A percentile compares a stretch with the other conserved stretches of the same genome.
These are phyloP conservation scores for Stegostoma tigrinum DNA, from an alignment of 2,113 vertebrate genomes.

Conservation along the genomic window DNA sequence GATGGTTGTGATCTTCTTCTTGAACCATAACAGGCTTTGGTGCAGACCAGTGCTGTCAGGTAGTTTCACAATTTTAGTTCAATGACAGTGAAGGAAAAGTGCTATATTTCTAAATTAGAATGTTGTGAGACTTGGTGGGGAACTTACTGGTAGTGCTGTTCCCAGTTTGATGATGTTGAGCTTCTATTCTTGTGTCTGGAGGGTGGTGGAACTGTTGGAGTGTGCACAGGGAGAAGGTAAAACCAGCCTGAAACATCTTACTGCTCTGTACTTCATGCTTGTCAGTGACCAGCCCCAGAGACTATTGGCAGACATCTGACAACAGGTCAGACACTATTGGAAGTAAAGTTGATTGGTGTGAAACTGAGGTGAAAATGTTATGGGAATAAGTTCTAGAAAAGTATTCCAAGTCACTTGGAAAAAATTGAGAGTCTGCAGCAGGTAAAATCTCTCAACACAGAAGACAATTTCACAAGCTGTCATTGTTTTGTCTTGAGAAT, in stretches of 20 bases:
- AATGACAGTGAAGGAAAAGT: too few species aligned
- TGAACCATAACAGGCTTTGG: too few species aligned
- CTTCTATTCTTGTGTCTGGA: not conserved
- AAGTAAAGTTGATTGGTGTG: not conserved
- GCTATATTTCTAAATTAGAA: too few species aligned
- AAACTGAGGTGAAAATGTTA: not conserved
- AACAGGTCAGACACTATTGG: not conserved
- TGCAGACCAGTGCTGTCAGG: too few species aligned
- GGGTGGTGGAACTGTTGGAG: not conserved
- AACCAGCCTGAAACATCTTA: not conserved
- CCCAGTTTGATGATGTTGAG: not conserved
- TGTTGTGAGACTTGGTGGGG: too few species aligned
- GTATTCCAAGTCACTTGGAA: not conserved
- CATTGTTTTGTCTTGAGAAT: not conserved
- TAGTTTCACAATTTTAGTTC: too few species aligned
- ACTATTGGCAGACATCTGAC: not conserved
- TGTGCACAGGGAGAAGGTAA: not conserved
- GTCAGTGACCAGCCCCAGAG: not conserved
- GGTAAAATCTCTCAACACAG: not conserved
- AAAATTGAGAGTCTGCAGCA: not conserved
- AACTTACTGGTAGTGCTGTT: not conserved
- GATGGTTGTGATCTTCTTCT: too few species aligned
- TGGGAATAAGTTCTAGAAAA: not conserved
- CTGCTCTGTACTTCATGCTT: not conserved
- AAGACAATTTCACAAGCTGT: not conserved